phyloP scores from a whole-genome alignment of 2,888 invertebrate genomes.

The Conchocele bisecta region DNA sequence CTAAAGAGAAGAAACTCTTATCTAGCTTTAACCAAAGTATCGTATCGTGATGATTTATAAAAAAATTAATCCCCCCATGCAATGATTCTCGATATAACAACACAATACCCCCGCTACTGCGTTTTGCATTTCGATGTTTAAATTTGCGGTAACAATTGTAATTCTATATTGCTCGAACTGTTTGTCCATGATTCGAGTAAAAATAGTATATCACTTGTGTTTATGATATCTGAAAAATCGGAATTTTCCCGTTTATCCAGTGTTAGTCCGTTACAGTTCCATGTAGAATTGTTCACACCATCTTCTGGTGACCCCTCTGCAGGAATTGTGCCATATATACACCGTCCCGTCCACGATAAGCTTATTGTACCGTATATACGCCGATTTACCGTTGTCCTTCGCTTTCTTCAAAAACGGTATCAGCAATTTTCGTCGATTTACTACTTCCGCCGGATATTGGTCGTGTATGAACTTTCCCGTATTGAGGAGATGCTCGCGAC shows the following conservation, averaged over 20 bases:
- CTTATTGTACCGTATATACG: conserved; percentile 27
- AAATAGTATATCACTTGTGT: background rate
- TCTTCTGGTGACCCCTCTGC: conserved; percentile 2
- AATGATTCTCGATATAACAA: background rate
- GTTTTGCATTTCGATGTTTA: background rate
- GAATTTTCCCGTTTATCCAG: background rate
- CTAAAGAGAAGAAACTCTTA: background rate
- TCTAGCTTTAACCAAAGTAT: conserved; percentile 30
- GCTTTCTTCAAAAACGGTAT: conserved; percentile 6
- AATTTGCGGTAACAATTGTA: conserved; percentile 1
- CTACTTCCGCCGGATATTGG: conserved; percentile 13
- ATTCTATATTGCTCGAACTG: background rate
- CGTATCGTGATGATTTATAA: conserved; percentile 21
- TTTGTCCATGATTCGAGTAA: background rate
- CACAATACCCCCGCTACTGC: background rate
- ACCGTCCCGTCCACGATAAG: conserved; percentile 8
- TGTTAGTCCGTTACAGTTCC: conserved; percentile 21
- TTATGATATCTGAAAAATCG: background rate
- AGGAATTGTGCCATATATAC: conserved; percentile 23
- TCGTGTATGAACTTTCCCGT: conserved; percentile 11
- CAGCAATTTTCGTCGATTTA: conserved; percentile 4
- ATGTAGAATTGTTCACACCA: conserved; percentile 8
- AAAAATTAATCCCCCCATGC: background rate
- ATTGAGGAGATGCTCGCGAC: background rate
- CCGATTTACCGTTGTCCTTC: conserved; percentile 1